These are phyloP conservation scores for Threskiornis aethiopicus DNA, from an alignment of 2,797 vertebrate genomes.

Conservation along the genomic window DNA sequence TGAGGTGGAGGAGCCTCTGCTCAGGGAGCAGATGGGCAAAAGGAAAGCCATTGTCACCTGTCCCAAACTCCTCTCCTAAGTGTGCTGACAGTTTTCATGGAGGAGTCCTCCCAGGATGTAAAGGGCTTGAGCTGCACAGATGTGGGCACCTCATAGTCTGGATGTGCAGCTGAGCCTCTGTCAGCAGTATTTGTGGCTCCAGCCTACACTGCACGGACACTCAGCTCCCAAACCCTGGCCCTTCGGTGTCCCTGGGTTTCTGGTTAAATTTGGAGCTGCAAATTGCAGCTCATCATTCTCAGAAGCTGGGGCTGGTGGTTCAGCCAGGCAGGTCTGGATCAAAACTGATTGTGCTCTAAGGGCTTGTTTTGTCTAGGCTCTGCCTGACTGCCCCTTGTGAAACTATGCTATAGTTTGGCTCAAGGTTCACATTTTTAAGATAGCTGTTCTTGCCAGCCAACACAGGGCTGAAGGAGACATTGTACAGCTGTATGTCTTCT, in stretches of 20 bases:
- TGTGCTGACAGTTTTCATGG: fast-evolving
- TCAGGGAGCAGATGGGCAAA: no score
- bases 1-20: not conserved
- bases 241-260: not conserved
- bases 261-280: not conserved
- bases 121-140: not conserved
- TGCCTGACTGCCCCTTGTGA: not conserved
- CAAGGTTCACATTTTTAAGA: not conserved
- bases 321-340: not conserved
- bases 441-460: not conserved
- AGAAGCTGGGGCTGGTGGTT: not conserved
- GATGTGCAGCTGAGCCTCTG: fast-evolving
- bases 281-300: not conserved
- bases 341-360: no score
- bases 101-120: fast-evolving
- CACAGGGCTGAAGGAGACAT: not conserved
- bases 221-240: no score
- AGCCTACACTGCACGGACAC: fast-evolving
- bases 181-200: not conserved
- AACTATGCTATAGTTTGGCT: not conserved
- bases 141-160: fast-evolving
- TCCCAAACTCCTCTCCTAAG: not conserved
- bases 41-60: fast-evolving
- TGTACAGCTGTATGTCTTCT: not conserved
- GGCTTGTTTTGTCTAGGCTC: not conserved